Evolutionary conservation across 2,797 vertebrate species (phyloP), one percentile per base, ranked within the genome.

Genomic region (Sebastes iracundus): DNA sequence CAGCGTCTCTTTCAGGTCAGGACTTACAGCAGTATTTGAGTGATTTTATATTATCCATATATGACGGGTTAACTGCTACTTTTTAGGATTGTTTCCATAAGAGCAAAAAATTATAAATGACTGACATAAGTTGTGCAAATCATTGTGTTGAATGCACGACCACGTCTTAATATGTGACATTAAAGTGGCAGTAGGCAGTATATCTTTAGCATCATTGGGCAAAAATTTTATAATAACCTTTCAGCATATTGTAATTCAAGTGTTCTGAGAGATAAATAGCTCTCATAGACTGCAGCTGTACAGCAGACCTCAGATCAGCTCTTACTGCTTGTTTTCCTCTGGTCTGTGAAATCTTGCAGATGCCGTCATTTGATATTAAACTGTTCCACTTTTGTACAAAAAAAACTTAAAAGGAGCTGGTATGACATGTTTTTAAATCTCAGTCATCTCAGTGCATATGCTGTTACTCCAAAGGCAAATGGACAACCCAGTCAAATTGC

Each of bases 1-100:
- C 96, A 97, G 85, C 95, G 84, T 75, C 96, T 99, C 89, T 99
- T 99, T 88, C 97, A 99, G 97, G 98, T 99, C 87, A 94, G 81
- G n/a, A 75, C 70, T 72, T 53, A 59, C 33, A 7, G 28, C 32
- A 23, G 9, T 10, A 7, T 60, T 59, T 38, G 49, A 72, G 33
- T 16, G 20, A 16, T 59, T 62, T 6, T 66, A 22, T 6, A 2
- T 28, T 6, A 53, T 52, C 18, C 6, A 8, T 7, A 6, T 6
- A n/a, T 10, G 25, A 68, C 0, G 27, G 46, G 18, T 52, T 38
- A 53, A 38, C 53, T 32, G 55, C n/a, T 53, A 0, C 58, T 58
- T 74, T 73, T 49, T 30, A 42, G 3, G 20, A 23, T 28, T 25
- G 14, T 72, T 72, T 58, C 16, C 27, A 52, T 4, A 4, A 18